Percentiles rank a stretch among this genome's conserved stretches.
phyloP scores from a whole-genome alignment of 2,797 vertebrate species.

The Zalophus californianus region DNA sequence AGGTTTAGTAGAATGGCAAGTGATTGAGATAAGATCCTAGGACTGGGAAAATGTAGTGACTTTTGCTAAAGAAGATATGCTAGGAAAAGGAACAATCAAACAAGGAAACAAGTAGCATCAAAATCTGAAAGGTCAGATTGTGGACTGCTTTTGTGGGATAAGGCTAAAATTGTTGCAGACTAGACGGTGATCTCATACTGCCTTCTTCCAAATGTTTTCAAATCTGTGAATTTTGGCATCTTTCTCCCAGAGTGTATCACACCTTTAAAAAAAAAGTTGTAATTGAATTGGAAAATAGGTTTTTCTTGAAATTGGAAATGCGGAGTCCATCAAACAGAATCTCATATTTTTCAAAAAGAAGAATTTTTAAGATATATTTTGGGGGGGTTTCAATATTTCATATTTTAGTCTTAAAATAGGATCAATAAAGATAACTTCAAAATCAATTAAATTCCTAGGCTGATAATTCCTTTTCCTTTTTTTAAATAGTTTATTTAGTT shows the following conservation, averaged over 20 bases:
- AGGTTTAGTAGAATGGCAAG: not conserved
- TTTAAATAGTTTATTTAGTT: not conserved
- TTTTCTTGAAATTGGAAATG: not conserved
- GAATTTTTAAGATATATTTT: not conserved
- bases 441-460: not conserved
- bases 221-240: not conserved
- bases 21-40: not conserved
- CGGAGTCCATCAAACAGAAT: not conserved
- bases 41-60: not conserved
- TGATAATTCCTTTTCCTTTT: constrained; percentile 20
- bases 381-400: not conserved
- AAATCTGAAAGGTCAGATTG: not conserved
- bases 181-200: not conserved
- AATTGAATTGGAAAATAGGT: not conserved
- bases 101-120: not conserved
- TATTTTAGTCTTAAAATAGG: not conserved
- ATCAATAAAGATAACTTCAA: constrained; percentile 15
- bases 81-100: not conserved
- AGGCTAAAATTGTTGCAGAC: not conserved
- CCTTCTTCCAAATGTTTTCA: not conserved
- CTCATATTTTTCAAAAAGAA: not conserved
- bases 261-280: not conserved
- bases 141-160: not conserved
- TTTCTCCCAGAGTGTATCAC: not conserved
- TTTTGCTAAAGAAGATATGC: not conserved